A percentile compares a stretch with the other conserved stretches of the same genome.
These are phyloP conservation scores for Antheraea yamamai DNA, from an alignment of 2,888 invertebrate species.

Conservation along the genomic window DNA sequence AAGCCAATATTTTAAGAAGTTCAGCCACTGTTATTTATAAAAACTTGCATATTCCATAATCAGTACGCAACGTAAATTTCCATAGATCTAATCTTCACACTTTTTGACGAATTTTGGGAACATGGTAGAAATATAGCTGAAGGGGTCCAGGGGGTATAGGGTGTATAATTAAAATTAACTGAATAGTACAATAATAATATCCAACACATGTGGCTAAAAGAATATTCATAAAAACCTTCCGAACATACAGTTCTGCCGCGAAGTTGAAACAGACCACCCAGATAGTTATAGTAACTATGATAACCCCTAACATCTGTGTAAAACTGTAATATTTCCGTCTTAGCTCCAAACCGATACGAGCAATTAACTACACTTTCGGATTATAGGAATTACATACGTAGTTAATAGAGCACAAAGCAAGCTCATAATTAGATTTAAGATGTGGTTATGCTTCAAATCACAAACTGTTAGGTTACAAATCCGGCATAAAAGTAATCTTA, in stretches of 20 bases:
- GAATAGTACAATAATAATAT: background rate
- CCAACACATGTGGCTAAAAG: background rate
- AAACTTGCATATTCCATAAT: too few relatives aligned
- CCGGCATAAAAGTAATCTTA: background rate
- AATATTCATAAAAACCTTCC: background rate
- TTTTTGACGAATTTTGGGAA: too few relatives aligned
- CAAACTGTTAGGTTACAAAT: background rate
- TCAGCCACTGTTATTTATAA: too few relatives aligned
- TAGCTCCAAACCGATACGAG: background rate
- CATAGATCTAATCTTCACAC: too few relatives aligned
- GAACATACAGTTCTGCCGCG: background rate
- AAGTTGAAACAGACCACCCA: background rate
- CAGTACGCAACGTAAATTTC: too few relatives aligned
- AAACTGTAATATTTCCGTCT: background rate
- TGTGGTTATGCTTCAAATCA: background rate
- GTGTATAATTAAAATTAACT: background rate
- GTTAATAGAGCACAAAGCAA: background rate
- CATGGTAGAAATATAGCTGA: too few relatives aligned
- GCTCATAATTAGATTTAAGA: background rate
- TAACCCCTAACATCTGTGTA: background rate
- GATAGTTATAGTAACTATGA: background rate
- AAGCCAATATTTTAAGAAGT: too few relatives aligned
- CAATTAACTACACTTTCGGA: background rate
- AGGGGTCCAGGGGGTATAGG: too few relatives aligned
- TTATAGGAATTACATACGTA: background rate